Evolutionary conservation across 1,140 invertebrate genomes (phyloP).

Genomic region (Pseudobourletiella spinata): DNA sequence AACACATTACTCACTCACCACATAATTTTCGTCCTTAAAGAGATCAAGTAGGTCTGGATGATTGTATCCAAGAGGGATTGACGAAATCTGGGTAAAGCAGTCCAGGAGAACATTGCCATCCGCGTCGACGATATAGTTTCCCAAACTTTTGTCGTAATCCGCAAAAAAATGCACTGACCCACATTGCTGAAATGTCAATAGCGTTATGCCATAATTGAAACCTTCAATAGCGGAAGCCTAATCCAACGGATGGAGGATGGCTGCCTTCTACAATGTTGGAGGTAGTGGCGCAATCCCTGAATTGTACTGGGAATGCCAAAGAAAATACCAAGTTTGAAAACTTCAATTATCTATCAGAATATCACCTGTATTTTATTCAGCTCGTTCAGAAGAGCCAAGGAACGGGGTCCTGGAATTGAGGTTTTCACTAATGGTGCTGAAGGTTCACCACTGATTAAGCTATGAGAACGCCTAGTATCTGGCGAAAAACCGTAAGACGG

Average conservation of each 20-base stretch:
- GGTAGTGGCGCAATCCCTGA: too few species aligned
- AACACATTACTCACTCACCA: too few species aligned
- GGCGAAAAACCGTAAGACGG: too few species aligned
- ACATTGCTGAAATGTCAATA: constrained; percentile 62
- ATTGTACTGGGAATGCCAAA: too few species aligned
- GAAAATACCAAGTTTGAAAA: too few species aligned
- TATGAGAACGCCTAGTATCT: constrained; percentile 13
- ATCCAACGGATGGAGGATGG: too few species aligned
- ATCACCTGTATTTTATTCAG: constrained; percentile 48
- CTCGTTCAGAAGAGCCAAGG: constrained; percentile 50
- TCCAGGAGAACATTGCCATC: constrained; percentile 88
- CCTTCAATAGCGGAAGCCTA: too few species aligned
- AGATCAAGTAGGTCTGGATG: constrained; percentile 76
- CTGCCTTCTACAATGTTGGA: too few species aligned
- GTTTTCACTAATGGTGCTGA: constrained; percentile 53
- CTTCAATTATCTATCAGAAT: too few species aligned
- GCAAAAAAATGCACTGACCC: constrained; percentile 81
- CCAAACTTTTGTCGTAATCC: constrained; percentile 85
- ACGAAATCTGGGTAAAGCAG: constrained; percentile 94
- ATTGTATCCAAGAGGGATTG: constrained; percentile 92
- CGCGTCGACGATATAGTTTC: constrained; percentile 94
- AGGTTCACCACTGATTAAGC: constrained; percentile 48
- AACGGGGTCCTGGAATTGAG: constrained; percentile 60
- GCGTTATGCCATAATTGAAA: too few species aligned
- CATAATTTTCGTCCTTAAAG: constrained; percentile 62